Conservation (phyloP, 2,888 invertebrate genomes). For the Amphimallon solstitiale region DNA sequence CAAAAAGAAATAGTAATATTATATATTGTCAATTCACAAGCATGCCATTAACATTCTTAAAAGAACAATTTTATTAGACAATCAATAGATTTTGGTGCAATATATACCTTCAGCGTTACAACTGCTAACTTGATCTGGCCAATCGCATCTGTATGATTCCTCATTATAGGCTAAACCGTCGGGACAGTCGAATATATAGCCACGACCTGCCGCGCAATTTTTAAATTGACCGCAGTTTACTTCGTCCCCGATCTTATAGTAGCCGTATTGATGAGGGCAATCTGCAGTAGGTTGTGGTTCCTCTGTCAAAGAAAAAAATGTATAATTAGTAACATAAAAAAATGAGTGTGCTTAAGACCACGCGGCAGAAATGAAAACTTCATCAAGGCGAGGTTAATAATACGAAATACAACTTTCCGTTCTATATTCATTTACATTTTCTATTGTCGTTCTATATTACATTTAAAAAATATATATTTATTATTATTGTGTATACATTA, state of each 20-base stretch:
- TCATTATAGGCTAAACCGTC: slow-evolving; percentile 75
- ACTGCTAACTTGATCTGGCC: slow-evolving; percentile 85
- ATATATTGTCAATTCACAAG: not conserved
- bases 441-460: too few relatives aligned
- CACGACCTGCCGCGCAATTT: slow-evolving; percentile 84
- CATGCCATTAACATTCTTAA: not conserved
- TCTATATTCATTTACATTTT: too few relatives aligned
- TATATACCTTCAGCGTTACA: slow-evolving; percentile 81
- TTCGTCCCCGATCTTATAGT: slow-evolving; percentile 76
- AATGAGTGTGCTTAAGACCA: too few relatives aligned
- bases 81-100: too few relatives aligned
- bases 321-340: too few relatives aligned
- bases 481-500: too few relatives aligned
- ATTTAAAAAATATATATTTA: too few relatives aligned
- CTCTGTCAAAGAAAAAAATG: slow-evolving; percentile 64
- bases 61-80: not conserved
- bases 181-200: slow-evolving; percentile 78
- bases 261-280: slow-evolving; percentile 87
- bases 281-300: slow-evolving; percentile 77
- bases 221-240: slow-evolving; percentile 81
- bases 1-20: slow-evolving; percentile 49
- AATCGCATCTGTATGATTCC: slow-evolving; percentile 81
- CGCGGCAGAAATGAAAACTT: too few relatives aligned
- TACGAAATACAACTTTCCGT: too few relatives aligned
- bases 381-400: too few relatives aligned